Percentiles rank a stretch among this genome's conserved stretches.
These are phyloP conservation scores for Stratiomys singularior DNA, from an alignment of 2,888 invertebrate genomes.

Conservation along the genomic window DNA sequence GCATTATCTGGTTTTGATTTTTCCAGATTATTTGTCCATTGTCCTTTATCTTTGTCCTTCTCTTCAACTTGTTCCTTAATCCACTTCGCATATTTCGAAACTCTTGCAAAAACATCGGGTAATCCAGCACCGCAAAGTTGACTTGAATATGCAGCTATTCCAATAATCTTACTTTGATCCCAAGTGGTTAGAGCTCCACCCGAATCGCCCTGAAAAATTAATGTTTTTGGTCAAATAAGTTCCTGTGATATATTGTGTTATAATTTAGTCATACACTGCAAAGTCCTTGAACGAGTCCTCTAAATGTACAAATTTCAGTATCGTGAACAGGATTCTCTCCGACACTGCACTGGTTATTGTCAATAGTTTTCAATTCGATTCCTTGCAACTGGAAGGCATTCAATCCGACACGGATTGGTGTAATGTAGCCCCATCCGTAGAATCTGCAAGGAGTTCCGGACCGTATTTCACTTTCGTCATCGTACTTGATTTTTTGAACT, in stretches of 20 bases:
- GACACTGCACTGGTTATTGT: slow-evolving; percentile 4
- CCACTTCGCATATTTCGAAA: slow-evolving; percentile 37
- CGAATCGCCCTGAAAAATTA: slow-evolving; percentile 37
- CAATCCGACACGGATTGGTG: slow-evolving; percentile 32
- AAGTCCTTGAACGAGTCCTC: slow-evolving; percentile 19
- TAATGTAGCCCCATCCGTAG: slow-evolving; percentile 39
- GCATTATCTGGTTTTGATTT: no score
- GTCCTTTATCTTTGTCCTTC: not conserved
- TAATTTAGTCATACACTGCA: slow-evolving; percentile 33
- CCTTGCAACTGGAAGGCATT: slow-evolving; percentile 26
- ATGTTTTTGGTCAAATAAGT: no score
- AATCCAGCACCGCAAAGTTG: slow-evolving; percentile 22
- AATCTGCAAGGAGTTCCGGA: slow-evolving; percentile 16
- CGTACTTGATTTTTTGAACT: slow-evolving; percentile 30
- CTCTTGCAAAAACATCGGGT: slow-evolving; percentile 40
- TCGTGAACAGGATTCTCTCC: slow-evolving; percentile 4
- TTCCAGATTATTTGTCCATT: not conserved
- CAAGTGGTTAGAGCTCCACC: slow-evolving; percentile 25
- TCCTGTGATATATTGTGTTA: no score
- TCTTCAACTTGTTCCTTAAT: slow-evolving; percentile 20
- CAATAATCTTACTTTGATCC: slow-evolving; percentile 32
- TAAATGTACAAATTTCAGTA: slow-evolving; percentile 32
- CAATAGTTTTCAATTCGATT: slow-evolving; percentile 32
- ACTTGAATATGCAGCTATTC: slow-evolving; percentile 34
- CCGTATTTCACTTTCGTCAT: slow-evolving; percentile 2